Evolutionary conservation across 1,140 invertebrate species (phyloP).

Genomic region (Drosophila tsacasi): DNA sequence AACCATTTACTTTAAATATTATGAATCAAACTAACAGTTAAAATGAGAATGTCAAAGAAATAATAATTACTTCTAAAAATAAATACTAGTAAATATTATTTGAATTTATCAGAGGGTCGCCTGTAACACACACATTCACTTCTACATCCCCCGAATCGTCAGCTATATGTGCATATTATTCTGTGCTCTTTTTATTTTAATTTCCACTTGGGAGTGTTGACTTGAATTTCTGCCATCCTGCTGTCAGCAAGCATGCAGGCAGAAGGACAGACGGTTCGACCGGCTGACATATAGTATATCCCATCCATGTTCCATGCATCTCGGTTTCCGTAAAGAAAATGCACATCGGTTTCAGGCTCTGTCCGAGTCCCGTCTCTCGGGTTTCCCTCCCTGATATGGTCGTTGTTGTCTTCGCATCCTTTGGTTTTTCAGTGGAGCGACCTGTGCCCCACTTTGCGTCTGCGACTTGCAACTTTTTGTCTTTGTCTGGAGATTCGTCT

Average conservation of each 20-base stretch:
- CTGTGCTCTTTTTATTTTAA: conserved; percentile 50
- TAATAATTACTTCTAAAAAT: background rate
- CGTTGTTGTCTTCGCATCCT: conserved; percentile 21
- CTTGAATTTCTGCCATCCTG: conserved; percentile 46
- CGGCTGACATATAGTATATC: conserved; percentile 27
- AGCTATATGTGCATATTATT: conserved; percentile 17
- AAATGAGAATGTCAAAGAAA: background rate
- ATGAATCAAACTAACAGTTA: background rate
- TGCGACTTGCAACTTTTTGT: conserved; percentile 71
- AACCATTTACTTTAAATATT: background rate
- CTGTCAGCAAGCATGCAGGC: conserved; percentile 15
- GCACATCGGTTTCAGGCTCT: conserved; percentile 39
- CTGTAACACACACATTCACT: conserved; percentile 1
- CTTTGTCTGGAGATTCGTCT: conserved; percentile 44
- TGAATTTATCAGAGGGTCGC: background rate
- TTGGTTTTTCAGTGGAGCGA: conserved; percentile 45
- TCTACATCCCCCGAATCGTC: background rate
- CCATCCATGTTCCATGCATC: conserved; percentile 26
- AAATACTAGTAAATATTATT: background rate
- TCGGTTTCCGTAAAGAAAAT: conserved; percentile 48
- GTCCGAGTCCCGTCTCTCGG: conserved; percentile 13
- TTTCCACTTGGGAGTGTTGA: conserved; percentile 54
- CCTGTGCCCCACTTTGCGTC: conserved; percentile 72
- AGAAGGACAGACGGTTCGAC: conserved; percentile 8
- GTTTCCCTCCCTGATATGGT: conserved; percentile 1